These are phyloP conservation scores for Sebastes itinus DNA, from an alignment of 2,797 vertebrate species.

Conservation along the genomic window DNA sequence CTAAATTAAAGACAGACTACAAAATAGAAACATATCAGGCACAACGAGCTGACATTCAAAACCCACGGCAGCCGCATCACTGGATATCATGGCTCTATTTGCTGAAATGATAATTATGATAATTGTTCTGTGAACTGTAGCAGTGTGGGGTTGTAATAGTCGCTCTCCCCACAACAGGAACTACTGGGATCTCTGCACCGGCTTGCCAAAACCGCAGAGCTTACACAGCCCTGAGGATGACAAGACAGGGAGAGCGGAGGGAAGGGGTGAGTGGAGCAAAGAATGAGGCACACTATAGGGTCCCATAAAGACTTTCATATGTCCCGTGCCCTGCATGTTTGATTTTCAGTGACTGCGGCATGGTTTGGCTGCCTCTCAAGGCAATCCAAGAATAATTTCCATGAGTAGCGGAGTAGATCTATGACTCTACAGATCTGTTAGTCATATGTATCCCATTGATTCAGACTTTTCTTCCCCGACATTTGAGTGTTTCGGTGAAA, in stretches of 20 bases:
- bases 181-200: constrained; percentile 60
- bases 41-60: constrained; percentile 65
- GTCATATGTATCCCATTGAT: constrained; percentile 57
- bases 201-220: constrained; percentile 78
- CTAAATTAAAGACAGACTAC: constrained; percentile 60
- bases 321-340: constrained; percentile 62
- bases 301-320: constrained; percentile 77
- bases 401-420: constrained; percentile 42
- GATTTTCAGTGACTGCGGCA: constrained; percentile 58
- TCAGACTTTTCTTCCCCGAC: constrained; percentile 24
- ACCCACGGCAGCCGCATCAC: constrained; percentile 47
- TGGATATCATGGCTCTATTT: constrained; percentile 60
- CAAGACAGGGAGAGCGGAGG: constrained; percentile 35
- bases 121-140: constrained; percentile 72
- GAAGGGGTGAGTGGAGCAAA: constrained; percentile 43
- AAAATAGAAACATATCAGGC: constrained; percentile 50
- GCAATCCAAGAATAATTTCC: constrained; percentile 63
- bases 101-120: constrained; percentile 76
- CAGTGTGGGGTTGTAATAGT: constrained; percentile 58
- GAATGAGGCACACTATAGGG: constrained; percentile 53
- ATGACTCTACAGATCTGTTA: constrained; percentile 36
- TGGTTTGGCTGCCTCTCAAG: constrained; percentile 64
- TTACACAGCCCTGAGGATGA: constrained; percentile 65
- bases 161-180: constrained; percentile 74
- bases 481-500: constrained; percentile 15